These are phyloP conservation scores for Hypsopygia costalis DNA, from an alignment of 2,888 invertebrate genomes.

Conservation along the genomic window DNA sequence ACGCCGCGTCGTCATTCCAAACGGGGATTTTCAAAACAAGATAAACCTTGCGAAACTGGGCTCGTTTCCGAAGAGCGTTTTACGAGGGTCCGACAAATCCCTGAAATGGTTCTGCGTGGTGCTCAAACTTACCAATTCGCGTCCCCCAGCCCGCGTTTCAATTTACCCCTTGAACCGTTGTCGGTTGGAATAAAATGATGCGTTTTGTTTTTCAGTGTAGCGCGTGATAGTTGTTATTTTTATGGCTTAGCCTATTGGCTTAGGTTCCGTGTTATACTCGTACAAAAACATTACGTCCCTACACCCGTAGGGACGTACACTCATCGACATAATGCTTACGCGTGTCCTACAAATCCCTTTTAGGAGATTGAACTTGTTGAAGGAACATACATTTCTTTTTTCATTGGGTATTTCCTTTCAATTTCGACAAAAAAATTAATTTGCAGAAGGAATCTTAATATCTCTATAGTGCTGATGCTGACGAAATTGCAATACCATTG, in stretches of 20 bases:
- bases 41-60: slow-evolving; percentile 41
- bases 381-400: neutral
- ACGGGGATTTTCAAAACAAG: slow-evolving; percentile 48
- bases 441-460: no score
- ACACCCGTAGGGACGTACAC: neutral
- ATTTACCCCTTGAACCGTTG: slow-evolving; percentile 56
- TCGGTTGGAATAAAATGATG: slow-evolving; percentile 44
- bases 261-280: slow-evolving; percentile 28
- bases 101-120: slow-evolving; percentile 41
- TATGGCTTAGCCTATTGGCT: slow-evolving; percentile 29
- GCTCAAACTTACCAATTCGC: slow-evolving; percentile 50
- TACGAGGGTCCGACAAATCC: slow-evolving; percentile 65
- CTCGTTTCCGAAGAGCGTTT: slow-evolving; percentile 49
- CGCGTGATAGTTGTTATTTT: slow-evolving; percentile 44
- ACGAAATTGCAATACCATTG: no score
- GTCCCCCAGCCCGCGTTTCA: slow-evolving; percentile 54
- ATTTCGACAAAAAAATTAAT: no score
- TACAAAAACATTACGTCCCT: slow-evolving; percentile 22
- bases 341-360: neutral
- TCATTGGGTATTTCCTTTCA: no score
- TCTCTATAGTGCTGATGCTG: no score
- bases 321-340: neutral
- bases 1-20: slow-evolving; percentile 42
- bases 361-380: neutral
- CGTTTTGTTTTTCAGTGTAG: slow-evolving; percentile 49